Evolutionary conservation across 2,113 vertebrate genomes (phyloP), one percentile per base, ranked within the genome.

Genomic region (Dasyprocta punctata): DNA sequence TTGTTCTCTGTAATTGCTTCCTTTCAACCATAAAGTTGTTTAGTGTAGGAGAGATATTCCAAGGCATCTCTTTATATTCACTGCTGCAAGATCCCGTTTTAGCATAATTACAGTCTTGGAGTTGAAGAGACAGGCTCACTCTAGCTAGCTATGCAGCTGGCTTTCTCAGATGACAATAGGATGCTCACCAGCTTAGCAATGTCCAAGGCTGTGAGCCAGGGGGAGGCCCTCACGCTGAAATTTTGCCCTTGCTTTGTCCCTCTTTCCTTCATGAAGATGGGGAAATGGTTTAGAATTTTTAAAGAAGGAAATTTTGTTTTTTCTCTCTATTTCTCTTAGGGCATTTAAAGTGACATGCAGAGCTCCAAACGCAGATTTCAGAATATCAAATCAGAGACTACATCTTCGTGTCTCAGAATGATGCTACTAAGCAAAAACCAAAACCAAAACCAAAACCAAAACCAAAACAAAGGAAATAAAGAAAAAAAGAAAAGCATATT

Each of bases 81-180:
- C 96, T 97, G 97, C 96, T 94, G 96, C 90, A 87, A 94, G 94
- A 95, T 97, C 97, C 97, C 54, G 13, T 98, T 98, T 98, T 98
- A 98, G 97, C 95, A 97, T 98, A 98, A 98, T 98, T 98, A 97
- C 98, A 98, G 96, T 96, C 96, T 98, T 94, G 88, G 94, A 93
- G 95, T 38, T 91, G 90, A 94, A 96, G 88, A 98, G 88, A 96
- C 92, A 92, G 71, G 95, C 94, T 96, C 92, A 41, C 89, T 98
- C 97, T 96, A 95, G 96, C 96, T 96, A 92, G 94, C 90, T 73
- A 8, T 95, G 96, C 98, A 98, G 97, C 97, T 98, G 97, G 97
- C 95, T 97, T 96, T 94, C 97, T 92, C 85, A 41, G 63, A 63
- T 77, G 96, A 98, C 96, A 98, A 97, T 96, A 80, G 87, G 95